Evolutionary conservation across 2,888 invertebrate species (phyloP).

Genomic region (Amblyjoppa proteus): DNA sequence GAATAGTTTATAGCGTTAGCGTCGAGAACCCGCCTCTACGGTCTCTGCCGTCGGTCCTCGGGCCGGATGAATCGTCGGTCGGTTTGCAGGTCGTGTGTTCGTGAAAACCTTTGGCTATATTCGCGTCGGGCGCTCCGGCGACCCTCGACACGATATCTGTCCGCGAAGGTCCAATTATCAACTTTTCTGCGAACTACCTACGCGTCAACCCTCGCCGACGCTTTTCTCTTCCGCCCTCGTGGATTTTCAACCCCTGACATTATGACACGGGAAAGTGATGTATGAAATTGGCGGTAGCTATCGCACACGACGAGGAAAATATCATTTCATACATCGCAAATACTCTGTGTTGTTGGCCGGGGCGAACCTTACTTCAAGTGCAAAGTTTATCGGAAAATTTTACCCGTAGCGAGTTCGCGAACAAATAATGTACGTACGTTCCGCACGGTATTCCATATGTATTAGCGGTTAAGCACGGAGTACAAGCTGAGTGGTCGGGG

Average conservation of each 20-base stretch:
- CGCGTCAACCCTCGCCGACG: constrained; percentile 25
- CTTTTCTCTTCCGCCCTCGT: constrained; percentile 19
- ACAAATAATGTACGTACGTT: too few species aligned
- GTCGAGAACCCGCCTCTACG: constrained; percentile 12
- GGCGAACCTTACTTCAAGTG: too few species aligned
- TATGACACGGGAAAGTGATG: neutral
- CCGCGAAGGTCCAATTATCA: constrained; percentile 58
- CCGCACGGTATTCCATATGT: too few species aligned
- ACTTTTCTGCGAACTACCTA: constrained; percentile 42
- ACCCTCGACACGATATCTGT: constrained; percentile 16
- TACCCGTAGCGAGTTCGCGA: too few species aligned
- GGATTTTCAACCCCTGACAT: constrained; percentile 27
- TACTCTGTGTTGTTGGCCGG: too few species aligned
- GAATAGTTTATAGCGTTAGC: constrained; percentile 62
- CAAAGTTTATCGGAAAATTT: too few species aligned
- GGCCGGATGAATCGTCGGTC: constrained; percentile 52
- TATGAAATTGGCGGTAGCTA: neutral
- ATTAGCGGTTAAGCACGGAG: too few species aligned
- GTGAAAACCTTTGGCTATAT: constrained; percentile 37
- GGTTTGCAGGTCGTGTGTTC: constrained; percentile 50
- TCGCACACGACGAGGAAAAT: too few species aligned
- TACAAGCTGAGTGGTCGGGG: too few species aligned
- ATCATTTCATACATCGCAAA: too few species aligned
- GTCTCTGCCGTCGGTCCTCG: constrained; percentile 35
- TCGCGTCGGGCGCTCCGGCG: constrained; percentile 27